Evolutionary conservation across 2,888 invertebrate genomes (phyloP), one percentile per base, ranked within the genome.

Genomic region (Globia sparganii): DNA sequence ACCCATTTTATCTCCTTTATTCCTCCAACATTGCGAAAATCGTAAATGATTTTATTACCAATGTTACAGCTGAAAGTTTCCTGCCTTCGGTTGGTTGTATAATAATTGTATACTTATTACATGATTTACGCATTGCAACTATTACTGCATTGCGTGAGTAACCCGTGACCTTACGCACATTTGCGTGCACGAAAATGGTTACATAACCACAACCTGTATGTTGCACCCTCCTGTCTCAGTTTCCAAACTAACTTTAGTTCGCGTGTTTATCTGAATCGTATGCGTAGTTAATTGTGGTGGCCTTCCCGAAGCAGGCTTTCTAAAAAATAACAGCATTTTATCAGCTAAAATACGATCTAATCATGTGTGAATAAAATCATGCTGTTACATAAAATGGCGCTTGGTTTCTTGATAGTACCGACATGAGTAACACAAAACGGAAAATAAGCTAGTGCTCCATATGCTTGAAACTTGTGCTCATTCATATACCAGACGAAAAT

Each of bases 291-390:
- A 93, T 92, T 90, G 89, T 78, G 77, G 75, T 87, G 89, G 91
- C 93, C 92, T 94, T 92, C 90, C 88, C 85, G 75, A 84, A 90
- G 76, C 81, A 72, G 83, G 90, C 92, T 94, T 94, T 94, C 94
- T 91, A 92, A 90, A 85, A 84, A 62, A 77, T 84, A 84, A 84
- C 81, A 78, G 74, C 77, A 77, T 53, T 80, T 79, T 83, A 80
- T 81, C 71, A 79, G 65, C 66, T 78, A 76, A 85, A 78, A 75
- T 37, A 69, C 64, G 72, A 85, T 77, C 25, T 62, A 78, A 80
- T 78, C 75, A 49, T 61, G 28, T 62, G 28, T 62, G 58, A 66
- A 65, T 28, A 71, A 21, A 58, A 53, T 13, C 21, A 64, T 59
- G n/a, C 21, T 49, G 49, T 71, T n/a, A n/a, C 13, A 65, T 66